Conservation (phyloP, 2,888 invertebrate species). For the Leuctra nigra region DNA sequence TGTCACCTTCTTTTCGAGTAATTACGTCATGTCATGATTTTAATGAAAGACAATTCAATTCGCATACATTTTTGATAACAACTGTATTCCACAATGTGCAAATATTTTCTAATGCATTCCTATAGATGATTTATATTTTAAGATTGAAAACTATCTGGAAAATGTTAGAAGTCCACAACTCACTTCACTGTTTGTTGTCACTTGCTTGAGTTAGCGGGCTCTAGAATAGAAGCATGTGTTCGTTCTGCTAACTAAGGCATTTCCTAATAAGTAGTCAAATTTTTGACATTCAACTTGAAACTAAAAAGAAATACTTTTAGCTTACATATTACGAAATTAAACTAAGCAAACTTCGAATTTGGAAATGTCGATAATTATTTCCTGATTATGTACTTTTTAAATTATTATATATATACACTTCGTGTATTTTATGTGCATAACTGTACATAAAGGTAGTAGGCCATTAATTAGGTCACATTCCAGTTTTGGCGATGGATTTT, state of each 20-base stretch:
- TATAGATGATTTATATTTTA: not conserved
- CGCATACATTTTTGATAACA: constrained; percentile 2
- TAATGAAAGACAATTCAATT: too few species aligned
- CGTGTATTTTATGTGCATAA: constrained; percentile 26
- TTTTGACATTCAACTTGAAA: constrained; percentile 19
- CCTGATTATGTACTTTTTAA: constrained; percentile 13
- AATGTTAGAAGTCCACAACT: not conserved
- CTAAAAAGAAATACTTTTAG: too few species aligned
- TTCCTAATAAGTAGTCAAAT: constrained; percentile 21
- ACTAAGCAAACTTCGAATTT: too few species aligned
- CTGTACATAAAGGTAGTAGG: constrained; percentile 21
- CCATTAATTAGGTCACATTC: constrained; percentile 15
- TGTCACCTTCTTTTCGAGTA: not conserved
- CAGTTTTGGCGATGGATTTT: constrained; percentile 22
- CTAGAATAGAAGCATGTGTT: not conserved
- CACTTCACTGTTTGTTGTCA: not conserved
- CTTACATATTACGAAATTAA: too few species aligned
- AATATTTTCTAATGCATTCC: constrained; percentile 4
- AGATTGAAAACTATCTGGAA: not conserved
- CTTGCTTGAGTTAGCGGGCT: not conserved
- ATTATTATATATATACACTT: constrained; percentile 17
- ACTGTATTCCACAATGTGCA: not conserved
- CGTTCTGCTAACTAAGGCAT: not conserved
- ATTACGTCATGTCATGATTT: not conserved
- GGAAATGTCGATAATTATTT: too few species aligned